These are phyloP conservation scores for Drepana falcataria DNA, from an alignment of 2,888 invertebrate genomes.

Conservation along the genomic window DNA sequence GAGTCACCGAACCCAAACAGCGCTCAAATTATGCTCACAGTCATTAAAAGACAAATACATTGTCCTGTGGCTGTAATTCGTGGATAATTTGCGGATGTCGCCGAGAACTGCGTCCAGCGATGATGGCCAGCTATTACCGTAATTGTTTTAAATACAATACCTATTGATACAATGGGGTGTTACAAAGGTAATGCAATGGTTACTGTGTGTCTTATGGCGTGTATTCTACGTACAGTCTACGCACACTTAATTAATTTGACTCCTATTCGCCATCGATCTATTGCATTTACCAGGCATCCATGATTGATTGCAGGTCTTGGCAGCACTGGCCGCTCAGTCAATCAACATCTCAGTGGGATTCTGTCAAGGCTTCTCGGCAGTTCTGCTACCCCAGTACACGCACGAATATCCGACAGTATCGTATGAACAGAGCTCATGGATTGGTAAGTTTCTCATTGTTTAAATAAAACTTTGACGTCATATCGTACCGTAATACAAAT, in stretches of 20 bases:
- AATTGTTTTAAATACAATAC: background rate
- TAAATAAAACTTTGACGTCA: background rate
- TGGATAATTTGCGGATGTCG: conserved; percentile 1
- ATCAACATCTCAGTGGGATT: conserved; percentile 87
- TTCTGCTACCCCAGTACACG: conserved; percentile 83
- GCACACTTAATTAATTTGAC: background rate
- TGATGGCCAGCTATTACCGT: background rate
- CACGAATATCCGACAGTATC: conserved; percentile 75
- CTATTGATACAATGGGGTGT: background rate
- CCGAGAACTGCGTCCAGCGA: background rate
- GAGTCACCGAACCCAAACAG: background rate
- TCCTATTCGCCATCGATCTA: background rate
- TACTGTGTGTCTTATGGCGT: too few relatives aligned
- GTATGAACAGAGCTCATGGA: conserved; percentile 84
- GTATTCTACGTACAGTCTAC: background rate
- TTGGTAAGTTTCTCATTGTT: conserved; percentile 69
- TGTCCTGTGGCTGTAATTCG: background rate
- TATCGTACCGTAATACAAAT: background rate
- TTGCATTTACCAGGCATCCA: conserved; percentile 23
- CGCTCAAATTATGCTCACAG: background rate
- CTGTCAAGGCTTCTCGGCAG: conserved; percentile 87
- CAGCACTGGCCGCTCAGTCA: conserved; percentile 85
- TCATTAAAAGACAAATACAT: background rate
- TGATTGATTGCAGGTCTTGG: conserved; percentile 77
- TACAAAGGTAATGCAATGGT: too few relatives aligned